phyloP scores from a whole-genome alignment of 2,797 vertebrate species.

The Megaceryle alcyon region DNA sequence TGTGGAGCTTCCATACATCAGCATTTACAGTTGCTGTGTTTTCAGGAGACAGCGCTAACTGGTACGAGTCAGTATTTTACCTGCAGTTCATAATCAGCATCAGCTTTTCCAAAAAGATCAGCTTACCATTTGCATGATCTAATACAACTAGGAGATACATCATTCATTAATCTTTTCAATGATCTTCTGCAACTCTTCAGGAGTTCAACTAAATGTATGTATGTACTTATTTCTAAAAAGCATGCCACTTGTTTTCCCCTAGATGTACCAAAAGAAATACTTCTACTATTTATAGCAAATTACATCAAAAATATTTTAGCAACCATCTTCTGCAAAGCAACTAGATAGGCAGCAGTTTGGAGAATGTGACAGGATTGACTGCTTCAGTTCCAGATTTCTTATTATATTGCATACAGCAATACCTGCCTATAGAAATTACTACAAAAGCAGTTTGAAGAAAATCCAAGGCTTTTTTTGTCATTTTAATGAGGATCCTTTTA shows the following conservation, averaged over 20 bases:
- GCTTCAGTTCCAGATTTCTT: constrained; percentile 1
- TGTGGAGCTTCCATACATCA: constrained; percentile 2
- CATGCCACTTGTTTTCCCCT: not conserved
- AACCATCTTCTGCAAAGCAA: constrained; percentile 35
- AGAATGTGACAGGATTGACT: not conserved
- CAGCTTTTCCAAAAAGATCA: not conserved
- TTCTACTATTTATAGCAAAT: not conserved
- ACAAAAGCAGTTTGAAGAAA: not conserved
- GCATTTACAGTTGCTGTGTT: not conserved
- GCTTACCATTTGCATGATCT: not conserved
- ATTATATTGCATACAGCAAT: not conserved
- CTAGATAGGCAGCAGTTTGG: constrained; percentile 8
- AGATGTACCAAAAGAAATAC: constrained; percentile 8
- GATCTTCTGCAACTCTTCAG: not conserved
- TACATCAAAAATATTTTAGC: constrained; percentile 13
- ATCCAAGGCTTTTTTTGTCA: not conserved
- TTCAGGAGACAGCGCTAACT: not conserved
- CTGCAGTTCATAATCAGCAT: not conserved
- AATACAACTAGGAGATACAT: not conserved
- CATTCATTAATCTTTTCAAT: not conserved
- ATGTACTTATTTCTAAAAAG: not conserved
- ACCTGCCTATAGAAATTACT: not conserved
- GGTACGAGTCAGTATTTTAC: not conserved
- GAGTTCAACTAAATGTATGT: not conserved
- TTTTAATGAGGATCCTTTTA: not conserved